Conservation (phyloP, 2,888 invertebrate genomes). For the Macrosiphum euphorbiae region DNA sequence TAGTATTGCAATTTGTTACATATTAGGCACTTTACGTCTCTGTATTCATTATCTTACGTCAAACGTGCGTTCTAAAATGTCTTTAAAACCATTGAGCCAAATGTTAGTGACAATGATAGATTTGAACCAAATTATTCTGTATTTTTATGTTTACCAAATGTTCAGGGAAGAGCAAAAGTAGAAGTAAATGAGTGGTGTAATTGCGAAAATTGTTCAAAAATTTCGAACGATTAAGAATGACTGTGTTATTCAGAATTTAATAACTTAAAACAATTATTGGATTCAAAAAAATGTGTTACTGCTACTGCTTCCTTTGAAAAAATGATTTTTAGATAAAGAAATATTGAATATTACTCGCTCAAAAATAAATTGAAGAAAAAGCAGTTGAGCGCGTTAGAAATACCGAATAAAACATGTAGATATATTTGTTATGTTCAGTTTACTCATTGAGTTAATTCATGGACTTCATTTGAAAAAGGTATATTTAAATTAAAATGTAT, state of each 20-base stretch:
- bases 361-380: not conserved
- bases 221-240: not conserved
- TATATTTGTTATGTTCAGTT: not conserved
- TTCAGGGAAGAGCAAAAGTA: too few species aligned
- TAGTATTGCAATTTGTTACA: too few species aligned
- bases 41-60: too few species aligned
- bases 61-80: too few species aligned
- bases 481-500: constrained; percentile 3
- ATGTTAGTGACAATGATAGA: too few species aligned
- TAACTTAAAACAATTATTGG: not conserved
- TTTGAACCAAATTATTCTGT: too few species aligned
- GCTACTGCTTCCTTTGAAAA: not conserved
- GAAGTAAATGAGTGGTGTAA: too few species aligned
- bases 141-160: too few species aligned
- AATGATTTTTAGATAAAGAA: not conserved
- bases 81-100: too few species aligned
- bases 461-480: constrained; percentile 11
- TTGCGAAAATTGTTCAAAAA: not conserved
- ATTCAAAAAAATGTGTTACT: not conserved
- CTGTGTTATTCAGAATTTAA: not conserved
- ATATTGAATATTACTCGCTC: constrained; percentile 5
- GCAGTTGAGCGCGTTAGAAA: not conserved
- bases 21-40: too few species aligned
- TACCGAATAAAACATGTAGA: not conserved
- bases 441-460: not conserved